Percentiles rank a stretch among this genome's conserved stretches.
Conservation (phyloP, 2,888 invertebrate species). For the Amphipyra tragopoginis region DNA sequence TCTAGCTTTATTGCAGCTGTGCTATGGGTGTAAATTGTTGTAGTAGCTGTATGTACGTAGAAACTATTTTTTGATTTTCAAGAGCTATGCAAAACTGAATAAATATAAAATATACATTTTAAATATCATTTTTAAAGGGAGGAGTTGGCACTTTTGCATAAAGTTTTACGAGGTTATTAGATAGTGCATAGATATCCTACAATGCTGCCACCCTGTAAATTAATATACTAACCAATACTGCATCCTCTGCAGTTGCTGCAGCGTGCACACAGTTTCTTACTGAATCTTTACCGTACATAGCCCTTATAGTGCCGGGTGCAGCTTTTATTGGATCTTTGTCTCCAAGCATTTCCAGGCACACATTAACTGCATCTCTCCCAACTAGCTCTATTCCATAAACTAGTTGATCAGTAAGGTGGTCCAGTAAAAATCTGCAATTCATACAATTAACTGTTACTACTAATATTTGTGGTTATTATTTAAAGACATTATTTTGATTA, state of each 20-base stretch:
- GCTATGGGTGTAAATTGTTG: too few species aligned
- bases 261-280: slow-evolving; percentile 93
- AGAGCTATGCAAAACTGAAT: too few species aligned
- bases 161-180: too few species aligned
- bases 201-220: too few species aligned
- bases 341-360: slow-evolving; percentile 91
- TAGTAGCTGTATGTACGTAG: too few species aligned
- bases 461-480: neutral
- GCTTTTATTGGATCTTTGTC: slow-evolving; percentile 91
- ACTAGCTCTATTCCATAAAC: slow-evolving; percentile 93
- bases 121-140: too few species aligned
- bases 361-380: slow-evolving; percentile 91
- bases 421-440: slow-evolving; percentile 88
- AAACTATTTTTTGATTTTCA: too few species aligned
- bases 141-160: too few species aligned
- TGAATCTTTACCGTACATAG: slow-evolving; percentile 92
- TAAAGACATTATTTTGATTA: too few species aligned
- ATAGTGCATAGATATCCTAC: too few species aligned
- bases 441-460: neutral
- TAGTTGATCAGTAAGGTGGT: slow-evolving; percentile 92
- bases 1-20: too few species aligned
- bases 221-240: slow-evolving; percentile 77
- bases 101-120: too few species aligned
- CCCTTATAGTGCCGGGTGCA: slow-evolving; percentile 91
- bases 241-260: slow-evolving; percentile 89